These are phyloP conservation scores for Ailurus styani DNA, from an alignment of 2,113 vertebrate genomes.

Conservation along the genomic window DNA sequence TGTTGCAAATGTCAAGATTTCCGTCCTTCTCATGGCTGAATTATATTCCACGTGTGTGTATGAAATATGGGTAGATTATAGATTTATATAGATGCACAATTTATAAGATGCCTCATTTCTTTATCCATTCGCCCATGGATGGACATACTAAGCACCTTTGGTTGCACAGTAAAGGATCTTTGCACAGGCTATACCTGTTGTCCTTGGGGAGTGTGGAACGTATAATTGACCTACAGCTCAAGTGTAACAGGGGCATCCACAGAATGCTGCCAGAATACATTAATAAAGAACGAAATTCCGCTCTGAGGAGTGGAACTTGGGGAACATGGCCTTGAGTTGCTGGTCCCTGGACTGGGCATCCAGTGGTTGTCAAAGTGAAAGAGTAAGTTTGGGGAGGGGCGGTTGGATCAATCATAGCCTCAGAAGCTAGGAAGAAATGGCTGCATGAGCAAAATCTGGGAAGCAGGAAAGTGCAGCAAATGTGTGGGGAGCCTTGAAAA, in stretches of 20 bases:
- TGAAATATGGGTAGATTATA: not conserved
- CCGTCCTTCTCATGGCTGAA: not conserved
- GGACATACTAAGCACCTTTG: not conserved
- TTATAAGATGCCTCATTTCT: not conserved
- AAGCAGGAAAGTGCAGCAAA: too few species aligned
- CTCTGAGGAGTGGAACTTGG: not conserved
- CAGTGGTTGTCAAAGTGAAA: too few species aligned
- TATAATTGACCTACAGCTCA: not conserved
- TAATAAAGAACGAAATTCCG: too few species aligned
- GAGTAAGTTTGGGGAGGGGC: not conserved
- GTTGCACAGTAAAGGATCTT: too few species aligned
- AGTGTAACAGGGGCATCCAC: not conserved
- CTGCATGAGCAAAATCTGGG: too few species aligned
- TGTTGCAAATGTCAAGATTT: not conserved
- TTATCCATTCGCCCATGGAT: not conserved
- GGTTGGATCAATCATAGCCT: not conserved
- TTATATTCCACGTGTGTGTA: not conserved
- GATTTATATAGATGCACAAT: not conserved
- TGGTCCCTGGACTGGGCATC: too few species aligned
- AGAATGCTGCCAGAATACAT: accelerated
- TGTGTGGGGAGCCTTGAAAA: not conserved
- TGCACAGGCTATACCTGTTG: too few species aligned
- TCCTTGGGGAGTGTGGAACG: accelerated
- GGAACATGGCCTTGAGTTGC: accelerated
- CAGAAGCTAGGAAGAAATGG: not conserved